Conservation (phyloP, 2,888 invertebrate species). For the Ochropleura plecta region DNA sequence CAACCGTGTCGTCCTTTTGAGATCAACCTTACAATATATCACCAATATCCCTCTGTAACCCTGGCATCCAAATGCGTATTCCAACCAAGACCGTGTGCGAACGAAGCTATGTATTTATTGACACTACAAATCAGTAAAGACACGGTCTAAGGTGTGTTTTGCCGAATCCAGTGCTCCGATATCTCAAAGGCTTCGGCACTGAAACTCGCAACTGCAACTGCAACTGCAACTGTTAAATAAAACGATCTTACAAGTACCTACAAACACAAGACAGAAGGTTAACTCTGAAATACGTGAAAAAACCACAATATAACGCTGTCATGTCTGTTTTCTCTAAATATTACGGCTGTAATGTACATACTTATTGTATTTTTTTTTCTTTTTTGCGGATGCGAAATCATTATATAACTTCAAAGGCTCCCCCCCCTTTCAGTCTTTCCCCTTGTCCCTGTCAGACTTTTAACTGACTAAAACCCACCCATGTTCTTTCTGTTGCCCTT, state of each 20-base stretch:
- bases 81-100: neutral
- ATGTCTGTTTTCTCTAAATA: no score
- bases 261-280: constrained; percentile 10
- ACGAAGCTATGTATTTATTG: neutral
- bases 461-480: no score
- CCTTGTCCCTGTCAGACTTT: no score
- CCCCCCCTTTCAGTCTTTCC: no score
- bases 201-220: constrained; percentile 2
- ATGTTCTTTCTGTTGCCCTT: no score
- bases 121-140: neutral
- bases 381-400: no score
- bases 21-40: neutral
- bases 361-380: no score
- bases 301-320: neutral
- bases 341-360: no score
- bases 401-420: no score
- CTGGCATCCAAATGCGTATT: neutral
- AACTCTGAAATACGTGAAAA: neutral
- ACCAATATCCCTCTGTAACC: neutral
- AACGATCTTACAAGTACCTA: neutral
- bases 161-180: neutral
- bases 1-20: no score
- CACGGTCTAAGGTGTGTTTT: neutral
- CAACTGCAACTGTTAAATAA: constrained; percentile 12
- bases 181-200: constrained; percentile 24